Evolutionary conservation across 2,113 vertebrate species (phyloP).

Genomic region (Ceyx margarethae): DNA sequence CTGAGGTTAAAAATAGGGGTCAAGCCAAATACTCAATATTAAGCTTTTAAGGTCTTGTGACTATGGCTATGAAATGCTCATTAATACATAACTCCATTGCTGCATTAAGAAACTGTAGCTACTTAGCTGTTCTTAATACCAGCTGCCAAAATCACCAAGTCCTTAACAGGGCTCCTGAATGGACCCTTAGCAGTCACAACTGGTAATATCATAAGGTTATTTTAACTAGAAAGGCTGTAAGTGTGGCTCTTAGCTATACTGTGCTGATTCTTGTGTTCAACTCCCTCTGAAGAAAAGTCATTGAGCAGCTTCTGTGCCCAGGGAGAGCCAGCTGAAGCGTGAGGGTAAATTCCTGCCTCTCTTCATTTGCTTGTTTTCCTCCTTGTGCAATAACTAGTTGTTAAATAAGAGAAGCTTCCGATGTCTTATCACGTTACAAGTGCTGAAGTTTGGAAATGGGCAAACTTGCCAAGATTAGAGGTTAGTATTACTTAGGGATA

Average conservation of each 20-base stretch:
- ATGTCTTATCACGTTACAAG: background rate
- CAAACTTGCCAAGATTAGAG: background rate
- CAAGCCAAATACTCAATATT: background rate
- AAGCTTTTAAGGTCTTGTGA: background rate
- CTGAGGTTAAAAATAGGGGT: background rate
- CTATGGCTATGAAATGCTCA: background rate
- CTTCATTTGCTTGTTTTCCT: background rate
- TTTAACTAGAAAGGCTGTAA: background rate
- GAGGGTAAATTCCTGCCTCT: background rate
- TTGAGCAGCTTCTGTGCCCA: background rate
- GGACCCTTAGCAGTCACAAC: background rate
- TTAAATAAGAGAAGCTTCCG: background rate
- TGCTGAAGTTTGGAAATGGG: background rate
- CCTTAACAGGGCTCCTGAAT: background rate
- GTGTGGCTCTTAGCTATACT: background rate
- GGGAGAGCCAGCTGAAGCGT: background rate
- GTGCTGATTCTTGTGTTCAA: background rate
- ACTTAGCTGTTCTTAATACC: background rate
- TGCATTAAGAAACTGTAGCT: background rate
- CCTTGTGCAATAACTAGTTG: background rate
- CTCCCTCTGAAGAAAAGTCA: background rate
- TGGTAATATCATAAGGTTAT: background rate
- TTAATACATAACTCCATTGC: background rate
- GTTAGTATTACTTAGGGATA: background rate
- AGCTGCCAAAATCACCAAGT: background rate